phyloP scores from a whole-genome alignment of 1,140 invertebrate genomes.

The Leptinotarsa lineolata region DNA sequence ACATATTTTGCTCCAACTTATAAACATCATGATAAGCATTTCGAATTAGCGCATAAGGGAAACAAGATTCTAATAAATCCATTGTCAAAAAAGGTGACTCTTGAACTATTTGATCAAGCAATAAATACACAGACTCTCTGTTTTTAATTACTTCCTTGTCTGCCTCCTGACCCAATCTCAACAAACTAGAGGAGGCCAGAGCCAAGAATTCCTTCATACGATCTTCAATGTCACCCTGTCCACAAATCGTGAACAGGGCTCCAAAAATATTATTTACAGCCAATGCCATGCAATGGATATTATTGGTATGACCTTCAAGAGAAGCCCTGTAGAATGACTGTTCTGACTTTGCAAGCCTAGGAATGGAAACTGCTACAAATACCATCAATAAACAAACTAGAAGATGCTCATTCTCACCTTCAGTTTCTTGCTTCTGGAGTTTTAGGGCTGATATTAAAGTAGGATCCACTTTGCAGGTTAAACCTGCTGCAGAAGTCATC shows the following conservation, averaged over 20 bases:
- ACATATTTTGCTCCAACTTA: constrained; percentile 74
- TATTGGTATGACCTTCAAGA: constrained; percentile 94
- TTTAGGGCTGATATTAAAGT: constrained; percentile 86
- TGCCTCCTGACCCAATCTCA: constrained; percentile 91
- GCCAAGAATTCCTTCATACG: constrained; percentile 98
- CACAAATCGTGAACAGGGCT: constrained; percentile 94
- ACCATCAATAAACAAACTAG: constrained; percentile 97
- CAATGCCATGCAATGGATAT: constrained; percentile 95
- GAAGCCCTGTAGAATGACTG: constrained; percentile 88
- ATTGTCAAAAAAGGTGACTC: constrained; percentile 97
- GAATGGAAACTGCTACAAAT: constrained; percentile 97
- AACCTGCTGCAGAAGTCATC: constrained; percentile 94
- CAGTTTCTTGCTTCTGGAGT: constrained; percentile 82
- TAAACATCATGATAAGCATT: constrained; percentile 97
- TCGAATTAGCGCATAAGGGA: constrained; percentile 93
- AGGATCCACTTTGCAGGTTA: constrained; percentile 92
- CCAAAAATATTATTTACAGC: constrained; percentile 97
- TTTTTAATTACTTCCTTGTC: constrained; percentile 94
- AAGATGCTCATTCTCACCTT: constrained; percentile 83
- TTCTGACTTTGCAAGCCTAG: constrained; percentile 91
- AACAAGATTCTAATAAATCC: constrained; percentile 97
- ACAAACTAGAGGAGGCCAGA: constrained; percentile 90
- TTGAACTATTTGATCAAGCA: constrained; percentile 95
- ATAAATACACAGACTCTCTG: constrained; percentile 93
- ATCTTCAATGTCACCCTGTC: constrained; percentile 93